These are phyloP conservation scores for Graptemys geographica DNA, from an alignment of 2,797 vertebrate species.

Conservation along the genomic window DNA sequence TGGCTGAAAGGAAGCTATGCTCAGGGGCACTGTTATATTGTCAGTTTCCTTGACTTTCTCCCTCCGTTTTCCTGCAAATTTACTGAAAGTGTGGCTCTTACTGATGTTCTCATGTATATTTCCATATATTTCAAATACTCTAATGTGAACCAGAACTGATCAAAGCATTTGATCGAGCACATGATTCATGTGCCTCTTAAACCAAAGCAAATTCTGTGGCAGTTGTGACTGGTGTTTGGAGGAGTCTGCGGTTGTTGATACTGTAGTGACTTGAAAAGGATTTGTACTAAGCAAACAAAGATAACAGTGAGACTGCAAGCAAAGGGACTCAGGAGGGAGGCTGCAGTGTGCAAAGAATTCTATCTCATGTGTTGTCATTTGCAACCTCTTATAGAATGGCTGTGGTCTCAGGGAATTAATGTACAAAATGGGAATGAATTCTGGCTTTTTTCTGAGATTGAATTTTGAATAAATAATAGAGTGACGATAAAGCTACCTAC, in stretches of 20 bases:
- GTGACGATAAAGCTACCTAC: not conserved
- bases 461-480: not conserved
- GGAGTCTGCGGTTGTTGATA: not conserved
- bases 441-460: not conserved
- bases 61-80: not conserved
- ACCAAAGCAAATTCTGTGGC: not conserved
- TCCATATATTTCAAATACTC: fast-evolving
- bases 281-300: fast-evolving
- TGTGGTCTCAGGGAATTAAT: fast-evolving
- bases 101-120: not conserved
- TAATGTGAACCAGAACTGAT: not conserved
- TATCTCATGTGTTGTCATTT: fast-evolving
- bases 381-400: not conserved
- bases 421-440: fast-evolving
- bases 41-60: not conserved
- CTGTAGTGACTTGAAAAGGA: not conserved
- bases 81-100: fast-evolving
- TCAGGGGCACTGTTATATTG: fast-evolving
- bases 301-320: not conserved
- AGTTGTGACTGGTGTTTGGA: not conserved
- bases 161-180: not conserved
- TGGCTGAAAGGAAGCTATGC: not conserved
- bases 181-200: not conserved
- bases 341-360: not conserved
- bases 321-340: fast-evolving